Percentiles rank a stretch among this genome's conserved stretches.
phyloP scores from a whole-genome alignment of 2,888 invertebrate genomes.

The Drosophila peninsularis region DNA sequence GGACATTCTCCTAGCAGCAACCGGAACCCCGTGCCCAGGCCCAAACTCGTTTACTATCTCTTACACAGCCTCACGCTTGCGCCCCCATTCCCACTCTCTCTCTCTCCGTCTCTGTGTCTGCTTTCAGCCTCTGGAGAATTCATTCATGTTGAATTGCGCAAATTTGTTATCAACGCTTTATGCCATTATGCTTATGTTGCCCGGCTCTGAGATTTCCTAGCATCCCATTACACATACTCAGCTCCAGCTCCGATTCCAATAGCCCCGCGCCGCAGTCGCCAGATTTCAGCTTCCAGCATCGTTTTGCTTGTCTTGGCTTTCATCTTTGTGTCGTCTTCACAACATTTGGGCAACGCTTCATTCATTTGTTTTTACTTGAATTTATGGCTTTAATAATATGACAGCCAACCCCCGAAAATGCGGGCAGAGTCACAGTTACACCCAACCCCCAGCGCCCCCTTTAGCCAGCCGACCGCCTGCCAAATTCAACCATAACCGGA shows the following conservation, averaged over 20 bases:
- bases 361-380: conserved; percentile 72
- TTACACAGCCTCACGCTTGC: not conserved
- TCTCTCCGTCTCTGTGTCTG: conserved; percentile 31
- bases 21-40: conserved; percentile 29
- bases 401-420: conserved; percentile 37
- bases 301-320: conserved; percentile 16
- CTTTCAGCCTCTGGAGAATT: conserved; percentile 76
- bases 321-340: conserved; percentile 30
- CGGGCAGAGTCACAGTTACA: not conserved
- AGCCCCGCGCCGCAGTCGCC: conserved; percentile 6
- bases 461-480: not conserved
- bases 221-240: conserved; percentile 42
- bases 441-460: conserved; percentile 6
- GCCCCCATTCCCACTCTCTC: not conserved
- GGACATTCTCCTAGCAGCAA: conserved; percentile 30
- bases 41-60: conserved; percentile 12
- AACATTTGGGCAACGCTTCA: conserved; percentile 67
- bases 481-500: conserved; percentile 24
- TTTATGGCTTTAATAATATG: conserved; percentile 71
- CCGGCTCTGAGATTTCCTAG: conserved; percentile 48
- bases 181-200: conserved; percentile 80
- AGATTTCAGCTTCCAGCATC: conserved; percentile 7
- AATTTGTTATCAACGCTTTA: conserved; percentile 82
- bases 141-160: conserved; percentile 82
- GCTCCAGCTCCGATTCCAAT: not conserved